A percentile compares a stretch with the other conserved stretches of the same genome.
phyloP scores from a whole-genome alignment of 2,797 vertebrate species.

The Otus scops region DNA sequence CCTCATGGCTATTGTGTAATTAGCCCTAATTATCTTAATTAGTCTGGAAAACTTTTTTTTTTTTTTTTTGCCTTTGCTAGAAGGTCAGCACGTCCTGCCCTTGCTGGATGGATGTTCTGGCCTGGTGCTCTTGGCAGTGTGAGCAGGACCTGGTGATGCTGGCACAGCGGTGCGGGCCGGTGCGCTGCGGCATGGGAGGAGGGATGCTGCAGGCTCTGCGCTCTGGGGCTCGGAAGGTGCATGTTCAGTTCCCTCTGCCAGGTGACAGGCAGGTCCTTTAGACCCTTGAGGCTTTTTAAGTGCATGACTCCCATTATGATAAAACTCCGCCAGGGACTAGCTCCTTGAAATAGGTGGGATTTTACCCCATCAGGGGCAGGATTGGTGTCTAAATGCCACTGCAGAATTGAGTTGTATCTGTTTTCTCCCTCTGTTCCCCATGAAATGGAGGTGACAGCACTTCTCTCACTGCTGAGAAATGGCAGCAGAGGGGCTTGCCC shows the following conservation, averaged over 20 bases:
- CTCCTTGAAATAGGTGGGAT: not conserved
- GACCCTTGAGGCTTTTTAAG: not conserved
- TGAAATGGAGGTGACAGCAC: not conserved
- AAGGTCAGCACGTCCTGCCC: not conserved
- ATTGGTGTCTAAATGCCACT: not conserved
- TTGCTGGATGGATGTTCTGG: not conserved
- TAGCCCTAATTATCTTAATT: not conserved
- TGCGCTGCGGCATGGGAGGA: fast-evolving
- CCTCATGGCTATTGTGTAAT: not conserved
- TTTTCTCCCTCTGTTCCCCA: not conserved
- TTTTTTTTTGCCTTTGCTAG: not conserved
- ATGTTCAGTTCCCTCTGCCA: not conserved
- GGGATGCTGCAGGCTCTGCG: not conserved
- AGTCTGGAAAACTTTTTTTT: not conserved
- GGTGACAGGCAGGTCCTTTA: not conserved
- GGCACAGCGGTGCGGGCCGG: not conserved
- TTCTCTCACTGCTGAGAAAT: not conserved
- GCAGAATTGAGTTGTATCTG: not conserved
- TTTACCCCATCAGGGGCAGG: not conserved
- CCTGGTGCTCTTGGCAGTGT: not conserved
- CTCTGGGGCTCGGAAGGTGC: not conserved
- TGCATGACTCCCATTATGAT: not conserved
- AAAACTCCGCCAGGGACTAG: not conserved
- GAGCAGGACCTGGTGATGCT: not conserved
- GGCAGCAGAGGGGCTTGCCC: not conserved